A percentile compares a stretch with the other conserved stretches of the same genome.
Conservation (phyloP, 2,113 vertebrate species). For the Crypturellus undulatus region DNA sequence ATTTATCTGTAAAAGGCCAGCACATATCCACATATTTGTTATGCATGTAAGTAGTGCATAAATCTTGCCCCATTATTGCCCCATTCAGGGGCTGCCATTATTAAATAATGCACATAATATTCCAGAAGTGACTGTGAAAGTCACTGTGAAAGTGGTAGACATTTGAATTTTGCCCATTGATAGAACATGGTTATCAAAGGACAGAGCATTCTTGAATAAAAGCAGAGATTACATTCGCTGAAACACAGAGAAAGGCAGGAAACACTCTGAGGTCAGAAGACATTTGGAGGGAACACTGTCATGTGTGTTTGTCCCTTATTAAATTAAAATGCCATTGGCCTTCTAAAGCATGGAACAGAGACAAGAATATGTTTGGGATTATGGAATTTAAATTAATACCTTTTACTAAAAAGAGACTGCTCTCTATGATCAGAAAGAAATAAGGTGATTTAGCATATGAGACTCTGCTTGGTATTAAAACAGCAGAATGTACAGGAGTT, state of each 20-base stretch:
- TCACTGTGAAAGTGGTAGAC: background rate
- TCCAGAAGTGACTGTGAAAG: background rate
- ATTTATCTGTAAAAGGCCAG: constrained; percentile 8
- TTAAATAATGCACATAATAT: background rate
- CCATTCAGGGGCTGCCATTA: background rate
- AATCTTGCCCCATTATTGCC: background rate
- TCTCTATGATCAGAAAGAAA: constrained; percentile 55
- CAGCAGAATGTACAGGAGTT: constrained; percentile 41
- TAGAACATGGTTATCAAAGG: background rate
- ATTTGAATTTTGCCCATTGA: background rate
- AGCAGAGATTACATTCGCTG: background rate
- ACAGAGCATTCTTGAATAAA: background rate
- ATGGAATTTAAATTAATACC: constrained; percentile 74
- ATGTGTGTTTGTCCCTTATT: constrained; percentile 52
- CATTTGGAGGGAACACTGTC: constrained; percentile 31
- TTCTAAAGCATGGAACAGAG: constrained; percentile 61
- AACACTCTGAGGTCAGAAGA: constrained; percentile 44
- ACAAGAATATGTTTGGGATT: constrained; percentile 68
- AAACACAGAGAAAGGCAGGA: constrained; percentile 36
- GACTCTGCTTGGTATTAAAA: constrained; percentile 67
- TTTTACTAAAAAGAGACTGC: constrained; percentile 57
- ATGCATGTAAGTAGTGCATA: background rate
- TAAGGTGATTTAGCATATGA: constrained; percentile 66
- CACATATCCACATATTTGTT: background rate
- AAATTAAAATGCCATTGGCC: constrained; percentile 67